Base-by-base conservation (phyloP, 1,140 invertebrate genomes). In the Marisa cornuarietis region DNA sequence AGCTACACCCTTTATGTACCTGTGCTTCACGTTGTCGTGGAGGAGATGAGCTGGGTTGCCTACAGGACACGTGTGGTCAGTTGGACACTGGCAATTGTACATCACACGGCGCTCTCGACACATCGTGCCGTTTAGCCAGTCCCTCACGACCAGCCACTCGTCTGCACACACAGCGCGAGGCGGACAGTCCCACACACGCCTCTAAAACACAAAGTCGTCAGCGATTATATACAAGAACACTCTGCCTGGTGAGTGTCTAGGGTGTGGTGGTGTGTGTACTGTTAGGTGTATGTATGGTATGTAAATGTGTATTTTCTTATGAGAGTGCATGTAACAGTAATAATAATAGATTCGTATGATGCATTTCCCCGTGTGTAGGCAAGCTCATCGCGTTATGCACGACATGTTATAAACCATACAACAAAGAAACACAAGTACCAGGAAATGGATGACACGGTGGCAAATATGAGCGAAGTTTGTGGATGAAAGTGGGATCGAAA, bases 51-150 rank as follows among this genome's bases (percentile, higher is more conserved):
- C 49, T 18, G 20, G 3, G 51, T 77, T 26, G 42, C 24, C 65
- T 42, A 77, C 51, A 63, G 76, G 76, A 51, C 76, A 77, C 13
- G 31, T 9, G 9, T 24, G 6, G 65, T 68, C 65, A n/a, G 22
- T 9, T 11, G 76, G 76, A n/a, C 76, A 77, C 16, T 24, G 16
- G 22, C 76, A 77, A 63, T 77, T 68, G 49, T 51, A 10, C 54
- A 77, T 54, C n/a, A 77, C 51, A 51, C 76, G 76, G 16, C 26
- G 31, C 10, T 77, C 76, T 0, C 65, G n/a, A 42, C 76, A 77
- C 42, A 51, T 31, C 0, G 76, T 77, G 49, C 76, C 76, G 49
- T 77, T 77, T 0, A 54, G 31, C 76, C 76, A 77, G 76, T 77
- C 76, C 22, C 76, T 22, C 31, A 77, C 51, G 22, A 63, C 68